A percentile compares a stretch with the other conserved stretches of the same genome.
These are phyloP conservation scores for Aphelenchoides avenae DNA, from an alignment of 1,140 invertebrate species.

Conservation along the genomic window DNA sequence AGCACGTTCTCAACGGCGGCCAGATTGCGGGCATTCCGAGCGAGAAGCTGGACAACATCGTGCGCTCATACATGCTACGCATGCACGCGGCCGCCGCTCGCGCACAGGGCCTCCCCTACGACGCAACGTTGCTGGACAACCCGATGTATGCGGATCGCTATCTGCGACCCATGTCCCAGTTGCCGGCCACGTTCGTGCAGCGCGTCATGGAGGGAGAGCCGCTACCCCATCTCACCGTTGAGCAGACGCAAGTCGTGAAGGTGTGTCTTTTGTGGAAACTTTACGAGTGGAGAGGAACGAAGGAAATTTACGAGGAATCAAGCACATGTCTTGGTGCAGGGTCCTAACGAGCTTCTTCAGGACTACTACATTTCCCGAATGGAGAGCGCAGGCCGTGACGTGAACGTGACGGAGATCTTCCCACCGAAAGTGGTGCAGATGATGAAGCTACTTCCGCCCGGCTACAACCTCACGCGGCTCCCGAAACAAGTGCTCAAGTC, in stretches of 20 bases:
- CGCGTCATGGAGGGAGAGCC: slow-evolving; percentile 41
- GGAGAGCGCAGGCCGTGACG: slow-evolving; percentile 7
- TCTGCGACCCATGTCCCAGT: slow-evolving; percentile 36
- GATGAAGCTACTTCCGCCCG: slow-evolving; percentile 50
- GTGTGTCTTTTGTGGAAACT: slow-evolving; percentile 15
- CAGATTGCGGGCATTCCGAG: slow-evolving; percentile 53
- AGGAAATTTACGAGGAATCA: no score
- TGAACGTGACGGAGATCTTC: slow-evolving; percentile 16
- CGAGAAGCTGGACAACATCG: slow-evolving; percentile 50
- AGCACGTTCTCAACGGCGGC: slow-evolving; percentile 54
- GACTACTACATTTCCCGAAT: slow-evolving; percentile 45
- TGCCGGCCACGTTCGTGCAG: slow-evolving; percentile 36
- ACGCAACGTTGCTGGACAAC: slow-evolving; percentile 19
- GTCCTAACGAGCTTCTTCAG: slow-evolving; percentile 21
- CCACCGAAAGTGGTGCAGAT: slow-evolving; percentile 43
- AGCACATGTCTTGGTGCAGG: no score
- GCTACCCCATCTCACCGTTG: slow-evolving; percentile 34
- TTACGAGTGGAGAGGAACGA: no score
- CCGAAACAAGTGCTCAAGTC: slow-evolving; percentile 48
- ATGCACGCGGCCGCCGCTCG: slow-evolving; percentile 40
- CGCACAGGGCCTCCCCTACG: slow-evolving; percentile 28
- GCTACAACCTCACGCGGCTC: slow-evolving; percentile 52
- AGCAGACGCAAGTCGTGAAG: slow-evolving; percentile 44
- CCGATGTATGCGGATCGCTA: slow-evolving; percentile 32
- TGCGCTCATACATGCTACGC: slow-evolving; percentile 50